Percentiles rank a stretch among this genome's conserved stretches.
These are phyloP conservation scores for Macrophya annulata DNA, from an alignment of 2,888 invertebrate genomes.

Conservation along the genomic window DNA sequence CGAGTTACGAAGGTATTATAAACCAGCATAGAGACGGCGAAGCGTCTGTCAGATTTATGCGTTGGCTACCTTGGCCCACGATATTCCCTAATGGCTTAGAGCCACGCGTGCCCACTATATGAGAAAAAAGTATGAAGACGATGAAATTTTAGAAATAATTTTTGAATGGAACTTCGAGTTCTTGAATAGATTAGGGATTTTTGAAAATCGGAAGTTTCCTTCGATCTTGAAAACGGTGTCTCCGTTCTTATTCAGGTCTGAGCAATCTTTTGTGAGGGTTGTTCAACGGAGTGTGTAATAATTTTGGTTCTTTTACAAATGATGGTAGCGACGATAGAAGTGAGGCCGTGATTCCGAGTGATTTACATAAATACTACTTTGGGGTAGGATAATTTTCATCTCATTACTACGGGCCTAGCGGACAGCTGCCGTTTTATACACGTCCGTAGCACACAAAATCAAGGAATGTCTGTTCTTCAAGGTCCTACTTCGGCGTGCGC, in stretches of 20 bases:
- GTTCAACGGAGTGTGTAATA: background rate
- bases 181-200: background rate
- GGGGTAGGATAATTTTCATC: conserved; percentile 59
- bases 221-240: background rate
- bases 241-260: background rate
- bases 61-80: conserved; percentile 69
- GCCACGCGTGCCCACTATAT: conserved; percentile 64
- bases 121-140: background rate
- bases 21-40: conserved; percentile 64
- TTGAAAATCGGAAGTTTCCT: background rate
- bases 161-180: background rate
- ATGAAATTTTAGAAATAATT: background rate
- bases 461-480: conserved; percentile 27
- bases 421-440: conserved; percentile 58
- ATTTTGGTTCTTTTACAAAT: conserved; percentile 3
- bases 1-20: conserved; percentile 75
- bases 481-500: conserved; percentile 55
- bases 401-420: conserved; percentile 54
- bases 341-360: conserved; percentile 42
- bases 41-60: conserved; percentile 76
- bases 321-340: background rate
- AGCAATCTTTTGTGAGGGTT: background rate
- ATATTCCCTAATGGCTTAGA: conserved; percentile 75
- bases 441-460: conserved; percentile 29
- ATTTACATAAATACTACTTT: conserved; percentile 68